These are phyloP conservation scores for Carlito syrichta DNA, from an alignment of 2,113 vertebrate species.

Conservation along the genomic window DNA sequence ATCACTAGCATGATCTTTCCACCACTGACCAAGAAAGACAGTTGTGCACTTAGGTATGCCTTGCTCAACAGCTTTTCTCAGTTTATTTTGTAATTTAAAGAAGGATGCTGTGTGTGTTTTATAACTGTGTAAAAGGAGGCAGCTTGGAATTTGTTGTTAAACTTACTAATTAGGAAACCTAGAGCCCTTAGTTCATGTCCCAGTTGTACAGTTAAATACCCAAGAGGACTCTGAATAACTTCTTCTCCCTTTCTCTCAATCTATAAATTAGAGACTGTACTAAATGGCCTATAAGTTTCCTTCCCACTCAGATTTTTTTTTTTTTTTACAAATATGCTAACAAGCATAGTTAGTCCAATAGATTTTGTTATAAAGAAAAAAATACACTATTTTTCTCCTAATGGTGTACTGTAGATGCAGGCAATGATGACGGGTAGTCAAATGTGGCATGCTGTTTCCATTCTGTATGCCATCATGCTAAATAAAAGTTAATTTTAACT, in stretches of 20 bases:
- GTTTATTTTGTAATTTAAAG: not conserved
- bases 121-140: not conserved
- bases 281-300: not conserved
- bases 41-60: not conserved
- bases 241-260: not conserved
- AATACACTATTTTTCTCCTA: not conserved
- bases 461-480: not conserved
- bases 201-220: not conserved
- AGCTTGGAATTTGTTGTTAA: not conserved
- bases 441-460: constrained; percentile 27
- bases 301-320: not conserved
- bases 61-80: not conserved
- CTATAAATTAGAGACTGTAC: not conserved
- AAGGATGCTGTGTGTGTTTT: not conserved
- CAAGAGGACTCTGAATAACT: not conserved
- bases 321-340: not conserved
- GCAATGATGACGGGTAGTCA: not conserved
- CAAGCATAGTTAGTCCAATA: not conserved
- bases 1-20: not conserved
- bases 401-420: not conserved
- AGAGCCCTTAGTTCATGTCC: not conserved
- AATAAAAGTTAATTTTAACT: constrained; percentile 56
- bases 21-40: not conserved
- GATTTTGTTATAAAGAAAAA: constrained; percentile 48
- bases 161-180: not conserved